phyloP scores from a whole-genome alignment of 2,888 invertebrate genomes.

The Ichneumoninae sp. region DNA sequence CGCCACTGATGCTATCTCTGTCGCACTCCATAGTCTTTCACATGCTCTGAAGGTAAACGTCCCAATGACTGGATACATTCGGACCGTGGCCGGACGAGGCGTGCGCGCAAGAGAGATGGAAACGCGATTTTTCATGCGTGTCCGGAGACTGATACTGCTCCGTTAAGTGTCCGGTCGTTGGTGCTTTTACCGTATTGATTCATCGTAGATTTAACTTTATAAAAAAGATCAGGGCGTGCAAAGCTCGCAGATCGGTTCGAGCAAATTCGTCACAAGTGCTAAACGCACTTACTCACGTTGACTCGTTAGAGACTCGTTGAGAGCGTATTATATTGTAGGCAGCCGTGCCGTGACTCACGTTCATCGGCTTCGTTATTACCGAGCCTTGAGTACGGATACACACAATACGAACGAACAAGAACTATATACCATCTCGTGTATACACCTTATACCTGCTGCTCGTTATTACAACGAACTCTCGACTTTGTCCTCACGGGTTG shows the following conservation, averaged over 20 bases:
- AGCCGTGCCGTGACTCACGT: constrained; percentile 50
- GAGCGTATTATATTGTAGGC: constrained; percentile 43
- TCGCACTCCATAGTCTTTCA: too few species aligned
- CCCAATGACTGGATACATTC: too few species aligned
- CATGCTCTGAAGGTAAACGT: too few species aligned
- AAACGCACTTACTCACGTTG: constrained; percentile 49
- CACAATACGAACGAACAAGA: constrained; percentile 13
- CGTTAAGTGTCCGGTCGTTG: too few species aligned
- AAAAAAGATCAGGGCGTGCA: constrained; percentile 2
- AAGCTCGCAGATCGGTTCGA: not conserved
- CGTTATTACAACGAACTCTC: constrained; percentile 49
- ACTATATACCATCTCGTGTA: constrained; percentile 30
- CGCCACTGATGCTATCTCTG: too few species aligned
- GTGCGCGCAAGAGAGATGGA: too few species aligned
- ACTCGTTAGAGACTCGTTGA: constrained; percentile 41
- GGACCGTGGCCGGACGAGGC: too few species aligned
- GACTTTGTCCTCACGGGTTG: constrained; percentile 63
- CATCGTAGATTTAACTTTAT: not conserved
- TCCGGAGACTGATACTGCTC: too few species aligned
- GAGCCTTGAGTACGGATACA: constrained; percentile 16
- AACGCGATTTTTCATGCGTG: too few species aligned
- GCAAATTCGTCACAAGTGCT: constrained; percentile 48
- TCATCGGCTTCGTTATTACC: constrained; percentile 21
- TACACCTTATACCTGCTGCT: constrained; percentile 48
- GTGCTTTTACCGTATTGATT: too few species aligned